These are phyloP conservation scores for Pungitius pungitius DNA, from an alignment of 2,113 vertebrate genomes.

Conservation along the genomic window DNA sequence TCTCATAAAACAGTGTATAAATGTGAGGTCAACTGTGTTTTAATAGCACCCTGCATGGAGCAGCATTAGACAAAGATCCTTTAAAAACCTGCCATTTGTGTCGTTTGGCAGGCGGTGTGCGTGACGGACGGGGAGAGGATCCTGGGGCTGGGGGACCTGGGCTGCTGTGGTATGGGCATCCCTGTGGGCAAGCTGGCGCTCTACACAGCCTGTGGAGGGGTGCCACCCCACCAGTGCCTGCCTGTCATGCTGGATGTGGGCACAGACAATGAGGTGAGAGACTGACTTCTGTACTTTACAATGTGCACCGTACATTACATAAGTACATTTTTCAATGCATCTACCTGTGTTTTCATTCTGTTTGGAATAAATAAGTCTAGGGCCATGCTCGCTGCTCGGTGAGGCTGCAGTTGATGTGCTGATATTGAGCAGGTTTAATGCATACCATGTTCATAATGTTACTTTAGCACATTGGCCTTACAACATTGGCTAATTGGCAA, in stretches of 20 bases:
- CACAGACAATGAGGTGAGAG: conserved; percentile 93
- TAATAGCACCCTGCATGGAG: neutral
- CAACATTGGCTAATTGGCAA: conserved; percentile 2
- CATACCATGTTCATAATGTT: neutral
- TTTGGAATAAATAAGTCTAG: neutral
- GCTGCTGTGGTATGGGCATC: conserved; percentile 97
- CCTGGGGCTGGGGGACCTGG: conserved; percentile 95
- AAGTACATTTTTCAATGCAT: neutral
- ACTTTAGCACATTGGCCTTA: neutral
- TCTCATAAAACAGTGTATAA: conserved; percentile 1
- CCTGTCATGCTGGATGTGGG: conserved; percentile 95
- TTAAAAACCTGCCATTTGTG: conserved; percentile 20
- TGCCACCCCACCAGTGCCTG: conserved; percentile 91
- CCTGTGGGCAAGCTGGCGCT: conserved; percentile 97
- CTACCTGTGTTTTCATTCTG: neutral
- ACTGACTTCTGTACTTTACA: neutral
- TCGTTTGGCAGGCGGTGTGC: conserved; percentile 87
- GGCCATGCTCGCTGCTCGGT: neutral
- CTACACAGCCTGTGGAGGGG: conserved; percentile 93
- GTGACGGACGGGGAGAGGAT: conserved; percentile 97
- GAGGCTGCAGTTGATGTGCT: neutral
- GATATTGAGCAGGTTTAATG: neutral
- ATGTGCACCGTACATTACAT: neutral
- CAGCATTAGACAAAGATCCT: neutral
- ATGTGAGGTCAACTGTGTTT: conserved; percentile 10